A percentile compares a stretch with the other conserved stretches of the same genome.
These are phyloP conservation scores for Leptinotarsa defecta DNA, from an alignment of 1,140 invertebrate genomes.

Conservation along the genomic window DNA sequence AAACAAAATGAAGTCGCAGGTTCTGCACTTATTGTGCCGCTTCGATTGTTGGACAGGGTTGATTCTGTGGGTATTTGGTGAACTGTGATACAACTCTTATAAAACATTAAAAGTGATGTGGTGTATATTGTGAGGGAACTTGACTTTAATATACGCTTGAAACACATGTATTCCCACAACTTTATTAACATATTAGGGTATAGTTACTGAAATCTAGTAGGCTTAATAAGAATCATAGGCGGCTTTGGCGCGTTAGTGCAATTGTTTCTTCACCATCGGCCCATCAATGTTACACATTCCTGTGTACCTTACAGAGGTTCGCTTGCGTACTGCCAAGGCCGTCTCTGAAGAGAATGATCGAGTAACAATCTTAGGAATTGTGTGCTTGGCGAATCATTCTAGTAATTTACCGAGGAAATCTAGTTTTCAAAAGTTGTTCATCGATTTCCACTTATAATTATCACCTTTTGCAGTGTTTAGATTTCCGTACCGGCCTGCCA, in stretches of 20 bases:
- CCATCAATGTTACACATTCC: too few relatives aligned
- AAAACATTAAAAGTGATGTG: conserved; percentile 23
- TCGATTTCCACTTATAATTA: too few relatives aligned
- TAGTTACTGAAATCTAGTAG: conserved; percentile 37
- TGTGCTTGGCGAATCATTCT: background rate
- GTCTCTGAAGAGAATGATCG: conserved; percentile 26
- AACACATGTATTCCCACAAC: conserved; percentile 38
- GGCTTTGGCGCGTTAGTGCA: too few relatives aligned
- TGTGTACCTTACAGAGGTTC: too few relatives aligned
- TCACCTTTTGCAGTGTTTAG: too few relatives aligned
- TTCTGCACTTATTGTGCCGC: background rate
- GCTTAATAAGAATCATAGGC: conserved; percentile 31
- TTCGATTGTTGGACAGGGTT: background rate
- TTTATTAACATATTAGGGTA: conserved; percentile 33
- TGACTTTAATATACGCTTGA: conserved; percentile 43
- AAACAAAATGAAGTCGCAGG: background rate
- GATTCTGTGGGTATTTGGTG: conserved; percentile 45
- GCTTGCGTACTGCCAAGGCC: background rate
- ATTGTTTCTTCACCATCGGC: too few relatives aligned
- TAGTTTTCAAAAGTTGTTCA: too few relatives aligned
- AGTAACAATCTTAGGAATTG: conserved; percentile 29
- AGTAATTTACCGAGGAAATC: background rate
- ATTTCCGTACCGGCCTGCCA: too few relatives aligned
- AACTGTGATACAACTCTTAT: conserved; percentile 50
- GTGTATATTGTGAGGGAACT: conserved; percentile 29